Conservation (phyloP, 2,113 vertebrate species). For the Ictalurus punctatus region DNA sequence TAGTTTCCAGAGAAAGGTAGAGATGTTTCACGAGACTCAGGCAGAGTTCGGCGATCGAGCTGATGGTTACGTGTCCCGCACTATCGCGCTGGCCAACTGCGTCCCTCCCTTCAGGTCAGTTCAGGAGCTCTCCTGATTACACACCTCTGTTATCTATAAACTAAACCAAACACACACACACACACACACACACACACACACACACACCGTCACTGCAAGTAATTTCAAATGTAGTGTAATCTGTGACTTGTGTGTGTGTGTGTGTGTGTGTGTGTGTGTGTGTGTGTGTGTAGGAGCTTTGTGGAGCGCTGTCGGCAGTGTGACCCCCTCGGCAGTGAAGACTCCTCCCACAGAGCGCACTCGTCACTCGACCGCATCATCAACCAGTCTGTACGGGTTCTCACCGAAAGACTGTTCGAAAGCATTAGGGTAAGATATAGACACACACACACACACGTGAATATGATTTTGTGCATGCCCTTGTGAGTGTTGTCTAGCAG, state of each 20-base stretch:
- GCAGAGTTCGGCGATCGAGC: slow-evolving; percentile 71
- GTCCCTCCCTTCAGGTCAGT: slow-evolving; percentile 81
- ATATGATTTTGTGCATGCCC: not conserved
- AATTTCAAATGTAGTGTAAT: not conserved
- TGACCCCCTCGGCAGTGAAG: slow-evolving; percentile 79
- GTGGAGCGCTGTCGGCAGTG: slow-evolving; percentile 81
- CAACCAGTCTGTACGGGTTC: slow-evolving; percentile 78
- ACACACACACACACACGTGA: slow-evolving; percentile 11
- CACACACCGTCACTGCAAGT: not conserved
- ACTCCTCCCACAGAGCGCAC: slow-evolving; percentile 71
- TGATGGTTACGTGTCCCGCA: slow-evolving; percentile 74
- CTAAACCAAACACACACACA: not conserved
- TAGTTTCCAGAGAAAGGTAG: slow-evolving; percentile 88
- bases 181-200: not conserved
- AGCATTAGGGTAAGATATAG: slow-evolving; percentile 80
- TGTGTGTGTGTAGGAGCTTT: slow-evolving; percentile 70
- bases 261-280: slow-evolving; percentile 21
- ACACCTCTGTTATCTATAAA: not conserved
- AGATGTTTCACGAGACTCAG: slow-evolving; percentile 81
- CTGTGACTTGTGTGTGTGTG: not conserved
- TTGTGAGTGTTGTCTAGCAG: not conserved
- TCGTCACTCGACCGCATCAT: slow-evolving; percentile 78
- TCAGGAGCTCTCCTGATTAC: not conserved
- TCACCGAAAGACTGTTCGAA: slow-evolving; percentile 80
- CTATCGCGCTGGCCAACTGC: slow-evolving; percentile 84